Evolutionary conservation across 2,797 vertebrate genomes (phyloP).

Genomic region (Paedocypris micromegethes): DNA sequence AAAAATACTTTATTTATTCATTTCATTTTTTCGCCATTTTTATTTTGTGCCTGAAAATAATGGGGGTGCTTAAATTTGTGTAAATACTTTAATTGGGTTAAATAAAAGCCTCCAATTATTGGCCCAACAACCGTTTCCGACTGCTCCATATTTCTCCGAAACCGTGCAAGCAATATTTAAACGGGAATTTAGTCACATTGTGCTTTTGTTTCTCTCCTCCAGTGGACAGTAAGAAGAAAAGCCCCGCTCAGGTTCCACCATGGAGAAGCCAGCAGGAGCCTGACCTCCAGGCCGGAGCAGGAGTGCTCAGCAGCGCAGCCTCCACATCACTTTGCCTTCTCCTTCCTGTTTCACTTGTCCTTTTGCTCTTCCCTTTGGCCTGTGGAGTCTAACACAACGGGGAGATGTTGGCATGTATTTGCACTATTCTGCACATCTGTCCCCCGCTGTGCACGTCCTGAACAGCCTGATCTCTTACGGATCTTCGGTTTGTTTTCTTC

Average conservation of each 20-base stretch:
- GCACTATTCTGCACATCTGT: constrained; percentile 33
- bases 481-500: neutral
- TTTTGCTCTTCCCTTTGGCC: constrained; percentile 12
- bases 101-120: no score
- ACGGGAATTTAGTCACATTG: neutral
- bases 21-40: no score
- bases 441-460: neutral
- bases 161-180: neutral
- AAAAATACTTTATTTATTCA: no score
- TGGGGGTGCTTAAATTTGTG: no score
- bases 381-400: constrained; percentile 18
- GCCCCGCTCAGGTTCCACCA: neutral
- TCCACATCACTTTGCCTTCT: neutral
- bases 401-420: constrained; percentile 34
- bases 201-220: no score
- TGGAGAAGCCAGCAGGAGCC: neutral
- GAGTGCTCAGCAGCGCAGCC: neutral
- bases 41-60: no score
- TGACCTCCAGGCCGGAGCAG: neutral
- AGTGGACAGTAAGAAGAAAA: neutral
- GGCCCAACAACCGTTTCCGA: no score
- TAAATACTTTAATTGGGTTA: no score
- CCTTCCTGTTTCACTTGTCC: constrained; percentile 14
- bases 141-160: neutral
- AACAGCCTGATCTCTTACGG: constrained; percentile 5